Conservation (phyloP, 2,888 invertebrate species). For the Drosophila stalkeri region DNA sequence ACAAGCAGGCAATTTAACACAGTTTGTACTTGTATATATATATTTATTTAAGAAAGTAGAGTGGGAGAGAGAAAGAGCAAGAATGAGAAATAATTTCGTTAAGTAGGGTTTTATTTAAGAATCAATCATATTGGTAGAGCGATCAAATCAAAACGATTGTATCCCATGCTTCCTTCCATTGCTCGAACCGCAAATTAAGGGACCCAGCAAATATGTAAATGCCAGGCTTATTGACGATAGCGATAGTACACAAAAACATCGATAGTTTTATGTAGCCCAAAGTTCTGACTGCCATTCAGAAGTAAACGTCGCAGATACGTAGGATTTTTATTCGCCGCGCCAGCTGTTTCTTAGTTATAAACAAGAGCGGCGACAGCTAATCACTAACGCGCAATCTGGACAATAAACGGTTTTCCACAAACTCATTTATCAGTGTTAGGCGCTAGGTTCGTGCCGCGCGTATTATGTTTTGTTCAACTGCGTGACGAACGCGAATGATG, state of each 20-base stretch:
- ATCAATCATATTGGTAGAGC: too few species aligned
- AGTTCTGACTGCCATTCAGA: slow-evolving; percentile 13
- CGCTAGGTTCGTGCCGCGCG: slow-evolving; percentile 13
- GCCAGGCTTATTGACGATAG: neutral
- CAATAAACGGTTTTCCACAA: slow-evolving; percentile 36
- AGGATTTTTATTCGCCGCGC: neutral
- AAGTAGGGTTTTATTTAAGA: too few species aligned
- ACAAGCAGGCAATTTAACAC: too few species aligned
- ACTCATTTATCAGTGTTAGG: slow-evolving; percentile 41
- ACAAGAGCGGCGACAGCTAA: slow-evolving; percentile 36
- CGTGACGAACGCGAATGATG: slow-evolving; percentile 45
- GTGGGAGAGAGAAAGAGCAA: too few species aligned
- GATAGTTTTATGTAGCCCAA: neutral
- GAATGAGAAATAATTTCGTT: too few species aligned
- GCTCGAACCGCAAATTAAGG: too few species aligned
- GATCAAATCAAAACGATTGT: too few species aligned
- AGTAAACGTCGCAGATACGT: slow-evolving; percentile 20
- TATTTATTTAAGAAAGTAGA: too few species aligned
- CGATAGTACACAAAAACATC: neutral
- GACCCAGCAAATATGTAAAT: too few species aligned
- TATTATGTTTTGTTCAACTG: neutral
- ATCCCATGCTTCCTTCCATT: too few species aligned
- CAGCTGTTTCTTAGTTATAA: slow-evolving; percentile 51
- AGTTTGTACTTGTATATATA: too few species aligned
- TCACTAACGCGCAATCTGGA: slow-evolving; percentile 27